A percentile compares a stretch with the other conserved stretches of the same genome.
These are phyloP conservation scores for Drosophila auraria DNA, from an alignment of 1,140 invertebrate species.

Conservation along the genomic window DNA sequence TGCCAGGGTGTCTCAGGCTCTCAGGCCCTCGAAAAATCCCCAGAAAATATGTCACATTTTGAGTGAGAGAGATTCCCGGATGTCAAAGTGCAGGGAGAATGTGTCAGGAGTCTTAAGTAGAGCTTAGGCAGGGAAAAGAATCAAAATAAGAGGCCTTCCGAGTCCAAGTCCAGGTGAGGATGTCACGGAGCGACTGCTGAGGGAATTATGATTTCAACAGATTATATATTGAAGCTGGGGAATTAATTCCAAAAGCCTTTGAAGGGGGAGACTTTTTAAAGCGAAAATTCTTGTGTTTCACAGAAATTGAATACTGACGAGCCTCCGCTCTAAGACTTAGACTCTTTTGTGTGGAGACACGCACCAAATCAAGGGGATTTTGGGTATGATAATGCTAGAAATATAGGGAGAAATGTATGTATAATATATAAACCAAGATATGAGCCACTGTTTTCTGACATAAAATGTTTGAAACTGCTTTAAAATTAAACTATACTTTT, in stretches of 20 bases:
- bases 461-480: neutral
- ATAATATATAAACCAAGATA: too few relatives aligned
- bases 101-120: slow-evolving; percentile 50
- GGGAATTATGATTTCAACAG: slow-evolving; percentile 48
- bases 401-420: too few relatives aligned
- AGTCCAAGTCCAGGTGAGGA: slow-evolving; percentile 21
- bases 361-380: slow-evolving; percentile 2
- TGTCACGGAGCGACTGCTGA: slow-evolving; percentile 35
- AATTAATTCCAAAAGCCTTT: slow-evolving; percentile 31
- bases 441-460: too few relatives aligned
- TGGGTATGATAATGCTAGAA: neutral
- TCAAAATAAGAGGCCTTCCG: slow-evolving; percentile 2
- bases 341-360: slow-evolving; percentile 8
- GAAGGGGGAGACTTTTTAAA: neutral
- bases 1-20: slow-evolving; percentile 38
- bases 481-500: neutral
- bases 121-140: slow-evolving; percentile 34
- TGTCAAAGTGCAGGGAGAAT: slow-evolving; percentile 47
- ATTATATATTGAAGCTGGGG: slow-evolving; percentile 34
- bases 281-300: slow-evolving; percentile 15
- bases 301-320: slow-evolving; percentile 20
- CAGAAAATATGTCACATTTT: slow-evolving; percentile 31
- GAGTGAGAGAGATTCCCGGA: slow-evolving; percentile 26
- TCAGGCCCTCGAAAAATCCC: neutral
- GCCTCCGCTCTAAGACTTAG: neutral